These are phyloP conservation scores for Megastigmus dorsalis DNA, from an alignment of 2,888 invertebrate genomes.

Conservation along the genomic window DNA sequence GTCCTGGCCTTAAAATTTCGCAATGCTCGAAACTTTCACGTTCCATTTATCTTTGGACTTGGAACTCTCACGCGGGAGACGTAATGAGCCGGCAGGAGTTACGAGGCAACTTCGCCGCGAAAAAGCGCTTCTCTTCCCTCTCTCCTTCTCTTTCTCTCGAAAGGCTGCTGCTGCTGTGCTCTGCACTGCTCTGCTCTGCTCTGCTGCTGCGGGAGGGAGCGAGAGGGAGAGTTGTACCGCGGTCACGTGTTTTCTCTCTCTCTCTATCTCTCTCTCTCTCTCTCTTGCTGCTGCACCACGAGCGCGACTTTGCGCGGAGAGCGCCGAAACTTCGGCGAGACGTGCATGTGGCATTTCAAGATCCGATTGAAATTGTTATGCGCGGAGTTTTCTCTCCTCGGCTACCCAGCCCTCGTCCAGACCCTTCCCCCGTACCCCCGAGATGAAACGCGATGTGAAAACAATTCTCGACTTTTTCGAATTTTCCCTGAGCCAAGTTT, in stretches of 20 bases:
- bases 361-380: slow-evolving; percentile 57
- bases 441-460: slow-evolving; percentile 45
- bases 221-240: too few relatives aligned
- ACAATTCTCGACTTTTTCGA: slow-evolving; percentile 48
- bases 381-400: slow-evolving; percentile 42
- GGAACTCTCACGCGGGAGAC: slow-evolving; percentile 55
- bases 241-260: slow-evolving; percentile 50
- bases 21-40: slow-evolving; percentile 56
- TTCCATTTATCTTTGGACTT: slow-evolving; percentile 58
- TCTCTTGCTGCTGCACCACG: background rate
- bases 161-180: background rate
- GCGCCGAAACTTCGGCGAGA: slow-evolving; percentile 37
- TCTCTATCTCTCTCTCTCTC: slow-evolving; percentile 26
- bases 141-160: background rate
- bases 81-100: slow-evolving; percentile 58
- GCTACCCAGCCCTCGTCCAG: background rate
- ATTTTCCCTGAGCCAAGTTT: background rate
- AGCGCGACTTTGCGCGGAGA: slow-evolving; percentile 31
- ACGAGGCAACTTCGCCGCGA: slow-evolving; percentile 56
- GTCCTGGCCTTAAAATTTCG: slow-evolving; percentile 55
- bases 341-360: slow-evolving; percentile 55
- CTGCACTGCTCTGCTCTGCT: slow-evolving; percentile 8
- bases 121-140: slow-evolving; percentile 41
- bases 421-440: too few relatives aligned
- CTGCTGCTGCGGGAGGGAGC: too few relatives aligned